Evolutionary conservation across 1,140 invertebrate species (phyloP).

Genomic region (Bombyx mori): DNA sequence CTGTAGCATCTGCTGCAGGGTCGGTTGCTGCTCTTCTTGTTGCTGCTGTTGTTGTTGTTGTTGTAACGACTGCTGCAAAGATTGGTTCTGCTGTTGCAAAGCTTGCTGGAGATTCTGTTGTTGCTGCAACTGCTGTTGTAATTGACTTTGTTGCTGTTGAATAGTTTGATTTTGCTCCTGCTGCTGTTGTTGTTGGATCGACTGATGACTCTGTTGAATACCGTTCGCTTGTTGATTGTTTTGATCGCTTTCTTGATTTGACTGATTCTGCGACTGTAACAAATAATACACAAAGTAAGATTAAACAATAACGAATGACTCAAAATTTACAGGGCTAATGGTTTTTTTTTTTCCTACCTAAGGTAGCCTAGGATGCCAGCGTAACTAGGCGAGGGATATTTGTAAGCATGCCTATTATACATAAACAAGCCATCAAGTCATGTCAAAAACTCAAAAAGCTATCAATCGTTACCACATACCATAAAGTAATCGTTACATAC

Average conservation of each 20-base stretch:
- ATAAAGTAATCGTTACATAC: too few species aligned
- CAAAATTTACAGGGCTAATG: neutral
- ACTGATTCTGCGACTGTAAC: slow-evolving; percentile 69
- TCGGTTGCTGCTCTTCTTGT: slow-evolving; percentile 29
- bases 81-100: slow-evolving; percentile 54
- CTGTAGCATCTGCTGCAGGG: slow-evolving; percentile 67
- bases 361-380: too few species aligned
- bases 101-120: slow-evolving; percentile 47
- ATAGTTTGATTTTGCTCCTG: slow-evolving; percentile 50
- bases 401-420: too few species aligned
- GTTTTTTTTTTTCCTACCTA: too few species aligned
- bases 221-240: slow-evolving; percentile 54
- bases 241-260: slow-evolving; percentile 54
- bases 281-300: slow-evolving; percentile 11
- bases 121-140: slow-evolving; percentile 56
- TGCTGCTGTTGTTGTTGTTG: slow-evolving; percentile 47
- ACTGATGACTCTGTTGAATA: slow-evolving; percentile 53
- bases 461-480: too few species aligned
- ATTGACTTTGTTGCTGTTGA: slow-evolving; percentile 42
- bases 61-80: slow-evolving; percentile 51
- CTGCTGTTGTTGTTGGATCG: slow-evolving; percentile 45
- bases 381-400: too few species aligned
- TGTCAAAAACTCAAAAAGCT: too few species aligned
- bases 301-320: neutral
- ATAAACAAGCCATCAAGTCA: too few species aligned